These are phyloP conservation scores for Digitonthophagus gazella DNA, from an alignment of 2,888 invertebrate genomes.

Conservation along the genomic window DNA sequence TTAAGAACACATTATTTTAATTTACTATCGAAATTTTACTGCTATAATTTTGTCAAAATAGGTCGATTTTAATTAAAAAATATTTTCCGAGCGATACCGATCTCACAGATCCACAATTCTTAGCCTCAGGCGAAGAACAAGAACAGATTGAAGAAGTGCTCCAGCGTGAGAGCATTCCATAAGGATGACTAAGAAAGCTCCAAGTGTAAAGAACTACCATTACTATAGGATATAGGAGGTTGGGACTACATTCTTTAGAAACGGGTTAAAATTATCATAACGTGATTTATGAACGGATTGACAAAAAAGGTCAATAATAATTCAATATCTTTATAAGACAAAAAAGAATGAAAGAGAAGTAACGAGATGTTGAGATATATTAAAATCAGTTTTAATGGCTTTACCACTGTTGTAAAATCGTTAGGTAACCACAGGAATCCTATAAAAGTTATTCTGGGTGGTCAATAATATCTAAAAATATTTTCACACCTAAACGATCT, in stretches of 20 bases:
- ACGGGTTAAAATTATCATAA: neutral
- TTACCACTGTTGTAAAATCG: neutral
- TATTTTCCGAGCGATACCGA: neutral
- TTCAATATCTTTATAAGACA: neutral
- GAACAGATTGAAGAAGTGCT: neutral
- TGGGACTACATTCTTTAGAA: neutral
- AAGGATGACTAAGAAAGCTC: neutral
- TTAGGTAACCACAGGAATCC: neutral
- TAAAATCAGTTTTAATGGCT: neutral
- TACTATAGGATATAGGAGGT: neutral
- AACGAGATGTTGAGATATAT: neutral
- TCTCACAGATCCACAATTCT: neutral
- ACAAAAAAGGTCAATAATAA: neutral
- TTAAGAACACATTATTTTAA: too few species aligned
- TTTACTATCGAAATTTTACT: too few species aligned
- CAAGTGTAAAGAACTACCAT: too few species aligned
- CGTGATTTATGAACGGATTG: too few species aligned
- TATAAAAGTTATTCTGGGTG: neutral
- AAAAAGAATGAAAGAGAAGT: neutral
- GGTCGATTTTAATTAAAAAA: neutral
- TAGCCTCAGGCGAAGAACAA: neutral
- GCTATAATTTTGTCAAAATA: too few species aligned
- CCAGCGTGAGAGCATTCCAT: neutral
- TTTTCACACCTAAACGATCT: neutral
- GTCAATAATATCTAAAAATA: neutral